Base-by-base conservation (phyloP, 2,888 invertebrate genomes). In the Papilio demoleus region DNA sequence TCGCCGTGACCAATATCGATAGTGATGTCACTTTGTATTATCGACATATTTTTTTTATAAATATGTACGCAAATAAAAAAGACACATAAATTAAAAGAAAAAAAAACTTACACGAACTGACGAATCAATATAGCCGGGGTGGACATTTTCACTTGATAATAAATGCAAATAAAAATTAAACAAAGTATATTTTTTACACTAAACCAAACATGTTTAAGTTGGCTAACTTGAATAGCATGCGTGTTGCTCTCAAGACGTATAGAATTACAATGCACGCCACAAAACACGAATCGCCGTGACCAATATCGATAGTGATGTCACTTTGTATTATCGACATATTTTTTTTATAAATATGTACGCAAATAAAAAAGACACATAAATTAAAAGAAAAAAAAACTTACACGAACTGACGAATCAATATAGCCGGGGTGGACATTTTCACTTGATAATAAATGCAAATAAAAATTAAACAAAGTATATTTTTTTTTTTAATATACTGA, bases 71-170 rank as follows among this genome's bases (percentile, higher is more conserved):
- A n/a, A n/a, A n/a, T n/a, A n/a, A n/a, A n/a, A 8, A 19, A 45
- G 17, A 19, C 5, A 17, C 6, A 9, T 9, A 19, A 2, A 19
- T 24, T 14, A 40, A 66, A 67, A 34, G 67, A 69, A 67, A 65
- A 56, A 70, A 70, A 73, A 85, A 45, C 88, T 88, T 70, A 81
- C 81, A 79, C 68, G 70, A 76, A 79, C 68, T 80, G 78, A n/a
- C 81, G 78, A 22, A 78, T 71, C 38, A 81, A 66, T 62, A 76
- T 67, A 14, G 75, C 67, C n/a, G 78, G 63, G 34, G 77, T 76
- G 14, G 80, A 72, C 81, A 81, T 81, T 70, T 17, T 47, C 27
- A 61, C 66, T 64, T 58, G 36, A 2, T 22, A 45, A 63, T 64
- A 67, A 61, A 67, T 60, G 40, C 38, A 17, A 65, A 63, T 63